Percentiles rank a stretch among this genome's conserved stretches.
phyloP scores from a whole-genome alignment of 2,888 invertebrate species.

The Bedellia somnulentella region DNA sequence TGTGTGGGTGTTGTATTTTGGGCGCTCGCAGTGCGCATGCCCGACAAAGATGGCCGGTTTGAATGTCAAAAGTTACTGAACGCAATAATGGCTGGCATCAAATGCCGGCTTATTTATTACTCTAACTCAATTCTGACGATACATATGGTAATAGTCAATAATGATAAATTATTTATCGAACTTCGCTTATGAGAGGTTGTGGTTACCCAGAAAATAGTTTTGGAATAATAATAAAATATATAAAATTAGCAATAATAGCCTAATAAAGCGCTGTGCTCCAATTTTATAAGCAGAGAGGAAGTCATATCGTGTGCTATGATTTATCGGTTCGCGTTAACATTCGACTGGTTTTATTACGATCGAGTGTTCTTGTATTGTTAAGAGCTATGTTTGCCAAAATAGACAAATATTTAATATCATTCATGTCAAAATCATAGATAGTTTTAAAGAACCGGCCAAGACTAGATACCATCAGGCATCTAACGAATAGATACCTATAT shows the following conservation, averaged over 20 bases:
- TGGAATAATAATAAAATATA: constrained; percentile 48
- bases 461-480: too few relatives aligned
- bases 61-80: constrained; percentile 23
- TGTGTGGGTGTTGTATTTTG: too few relatives aligned
- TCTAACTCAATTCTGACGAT: constrained; percentile 21
- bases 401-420: too few relatives aligned
- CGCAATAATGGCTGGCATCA: constrained; percentile 43
- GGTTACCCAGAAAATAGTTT: constrained; percentile 56
- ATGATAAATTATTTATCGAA: constrained; percentile 52
- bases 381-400: constrained; percentile 27
- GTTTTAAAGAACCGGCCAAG: too few relatives aligned
- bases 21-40: constrained; percentile 27
- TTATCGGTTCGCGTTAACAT: too few relatives aligned
- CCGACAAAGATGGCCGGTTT: constrained; percentile 33
- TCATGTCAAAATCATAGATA: too few relatives aligned
- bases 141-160: constrained; percentile 55
- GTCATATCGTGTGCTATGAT: constrained; percentile 49
- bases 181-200: constrained; percentile 62
- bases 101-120: constrained; percentile 21
- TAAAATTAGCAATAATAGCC: constrained; percentile 59
- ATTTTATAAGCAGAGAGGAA: constrained; percentile 42
- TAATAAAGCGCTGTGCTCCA: constrained; percentile 39
- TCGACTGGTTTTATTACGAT: too few relatives aligned
- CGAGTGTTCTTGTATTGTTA: too few relatives aligned
- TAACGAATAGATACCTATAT: too few relatives aligned